Conservation (phyloP, 2,797 vertebrate species). For the Girardinus metallicus region DNA sequence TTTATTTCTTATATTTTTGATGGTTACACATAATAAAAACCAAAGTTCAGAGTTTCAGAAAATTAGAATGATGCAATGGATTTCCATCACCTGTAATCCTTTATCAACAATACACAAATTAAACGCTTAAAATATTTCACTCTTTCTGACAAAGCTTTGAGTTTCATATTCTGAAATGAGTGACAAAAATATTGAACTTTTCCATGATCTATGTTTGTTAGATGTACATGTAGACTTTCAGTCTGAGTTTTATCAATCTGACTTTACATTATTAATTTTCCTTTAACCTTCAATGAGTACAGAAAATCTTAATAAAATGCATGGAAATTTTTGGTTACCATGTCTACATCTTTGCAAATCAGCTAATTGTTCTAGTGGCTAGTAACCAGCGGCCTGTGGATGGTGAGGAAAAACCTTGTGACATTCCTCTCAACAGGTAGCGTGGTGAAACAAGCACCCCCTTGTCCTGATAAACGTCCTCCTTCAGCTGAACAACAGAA, state of each 20-base stretch:
- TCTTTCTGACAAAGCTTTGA: no score
- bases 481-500: constrained; percentile 50
- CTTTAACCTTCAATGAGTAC: neutral
- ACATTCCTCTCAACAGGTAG: constrained; percentile 42
- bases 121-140: no score
- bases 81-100: no score
- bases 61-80: no score
- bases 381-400: constrained; percentile 10
- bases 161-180: no score
- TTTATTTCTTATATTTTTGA: neutral
- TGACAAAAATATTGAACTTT: no score
- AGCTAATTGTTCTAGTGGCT: neutral
- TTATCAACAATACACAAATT: no score
- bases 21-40: neutral
- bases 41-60: no score
- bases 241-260: no score
- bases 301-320: neutral
- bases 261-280: neutral
- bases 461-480: constrained; percentile 60
- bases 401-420: constrained; percentile 36
- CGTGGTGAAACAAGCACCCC: constrained; percentile 22
- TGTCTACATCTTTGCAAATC: neutral
- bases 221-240: no score
- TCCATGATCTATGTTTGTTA: no score
- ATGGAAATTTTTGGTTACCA: neutral